Evolutionary conservation across 2,113 vertebrate genomes (phyloP).

Genomic region (Bombycilla garrulus): DNA sequence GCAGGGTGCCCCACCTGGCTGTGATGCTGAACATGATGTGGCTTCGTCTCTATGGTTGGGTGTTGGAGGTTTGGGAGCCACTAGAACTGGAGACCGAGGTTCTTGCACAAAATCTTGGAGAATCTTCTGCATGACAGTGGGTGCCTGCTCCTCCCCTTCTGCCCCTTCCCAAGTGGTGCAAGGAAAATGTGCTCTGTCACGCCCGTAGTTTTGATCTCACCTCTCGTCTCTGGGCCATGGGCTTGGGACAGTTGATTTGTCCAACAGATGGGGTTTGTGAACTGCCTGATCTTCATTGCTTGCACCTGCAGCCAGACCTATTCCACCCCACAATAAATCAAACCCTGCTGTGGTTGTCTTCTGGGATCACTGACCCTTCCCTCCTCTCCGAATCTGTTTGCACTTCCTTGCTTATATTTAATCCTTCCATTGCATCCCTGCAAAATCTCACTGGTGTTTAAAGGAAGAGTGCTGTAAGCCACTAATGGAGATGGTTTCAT

Average conservation of each 20-base stretch:
- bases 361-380: background rate
- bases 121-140: background rate
- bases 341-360: background rate
- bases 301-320: background rate
- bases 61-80: background rate
- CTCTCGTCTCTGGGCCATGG: background rate
- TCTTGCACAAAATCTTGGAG: background rate
- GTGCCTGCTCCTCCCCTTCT: background rate
- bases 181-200: background rate
- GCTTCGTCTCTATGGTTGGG: background rate
- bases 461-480: background rate
- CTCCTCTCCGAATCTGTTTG: background rate
- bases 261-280: background rate
- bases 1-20: background rate
- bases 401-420: constrained; percentile 12
- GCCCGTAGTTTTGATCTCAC: background rate
- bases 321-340: background rate
- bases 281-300: background rate
- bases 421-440: background rate
- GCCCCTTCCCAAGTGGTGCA: background rate
- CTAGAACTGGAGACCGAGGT: fast-evolving
- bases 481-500: background rate
- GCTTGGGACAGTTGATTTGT: background rate
- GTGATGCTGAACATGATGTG: background rate
- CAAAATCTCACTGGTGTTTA: background rate